Evolutionary conservation across 2,797 vertebrate species (phyloP).

Genomic region (Miichthys miiuy): DNA sequence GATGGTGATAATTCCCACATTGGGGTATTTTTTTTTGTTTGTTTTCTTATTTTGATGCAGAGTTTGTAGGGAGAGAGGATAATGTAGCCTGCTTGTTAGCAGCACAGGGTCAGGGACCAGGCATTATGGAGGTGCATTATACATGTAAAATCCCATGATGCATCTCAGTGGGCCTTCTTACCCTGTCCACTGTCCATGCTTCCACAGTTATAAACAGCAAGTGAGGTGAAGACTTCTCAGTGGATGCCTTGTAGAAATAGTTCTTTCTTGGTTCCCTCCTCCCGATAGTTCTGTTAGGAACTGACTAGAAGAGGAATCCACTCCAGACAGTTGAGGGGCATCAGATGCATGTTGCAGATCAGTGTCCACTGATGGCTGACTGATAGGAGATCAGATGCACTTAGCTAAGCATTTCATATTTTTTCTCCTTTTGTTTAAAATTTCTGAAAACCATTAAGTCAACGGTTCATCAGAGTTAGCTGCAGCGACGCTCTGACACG

Average conservation of each 20-base stretch:
- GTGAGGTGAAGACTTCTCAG: conserved; percentile 51
- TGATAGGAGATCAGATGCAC: conserved; percentile 71
- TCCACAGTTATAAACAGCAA: conserved; percentile 54
- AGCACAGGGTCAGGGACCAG: conserved; percentile 69
- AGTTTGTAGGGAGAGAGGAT: conserved; percentile 69
- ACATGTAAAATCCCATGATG: conserved; percentile 50
- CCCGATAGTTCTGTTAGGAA: conserved; percentile 34
- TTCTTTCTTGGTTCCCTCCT: conserved; percentile 29
- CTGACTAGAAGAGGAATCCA: conserved; percentile 49
- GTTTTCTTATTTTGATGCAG: conserved; percentile 73
- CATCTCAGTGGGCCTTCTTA: conserved; percentile 53
- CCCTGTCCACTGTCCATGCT: conserved; percentile 61
- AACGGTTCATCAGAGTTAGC: conserved; percentile 72
- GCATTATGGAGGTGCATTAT: conserved; percentile 58
- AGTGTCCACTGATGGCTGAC: conserved; percentile 38
- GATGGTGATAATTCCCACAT: conserved; percentile 87
- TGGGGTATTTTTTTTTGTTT: conserved; percentile 80
- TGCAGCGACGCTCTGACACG: conserved; percentile 51
- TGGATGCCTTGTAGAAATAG: conserved; percentile 63
- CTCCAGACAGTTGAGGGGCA: conserved; percentile 50
- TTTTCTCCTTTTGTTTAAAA: conserved; percentile 32
- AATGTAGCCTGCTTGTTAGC: conserved; percentile 74
- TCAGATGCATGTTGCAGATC: conserved; percentile 44
- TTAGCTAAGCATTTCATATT: conserved; percentile 51
- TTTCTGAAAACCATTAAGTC: conserved; percentile 53